phyloP scores from a whole-genome alignment of 92 coral and sea anemone genomes.

The Zoanthus solanderi region DNA sequence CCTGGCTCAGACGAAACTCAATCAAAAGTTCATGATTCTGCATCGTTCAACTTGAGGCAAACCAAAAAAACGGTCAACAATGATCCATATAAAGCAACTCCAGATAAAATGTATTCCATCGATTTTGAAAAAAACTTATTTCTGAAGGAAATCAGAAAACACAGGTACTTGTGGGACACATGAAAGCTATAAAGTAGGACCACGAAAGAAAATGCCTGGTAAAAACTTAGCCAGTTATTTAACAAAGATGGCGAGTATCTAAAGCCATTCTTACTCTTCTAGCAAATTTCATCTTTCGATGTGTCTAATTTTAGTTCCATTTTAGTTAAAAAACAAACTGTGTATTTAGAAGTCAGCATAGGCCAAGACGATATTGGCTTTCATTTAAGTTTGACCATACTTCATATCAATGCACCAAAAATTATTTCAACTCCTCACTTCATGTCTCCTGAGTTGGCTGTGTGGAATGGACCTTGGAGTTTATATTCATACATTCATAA shows the following conservation, averaged over 20 bases:
- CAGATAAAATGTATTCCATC: background rate
- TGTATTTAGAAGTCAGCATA: background rate
- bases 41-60: background rate
- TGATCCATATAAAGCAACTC: slow-evolving; percentile 8
- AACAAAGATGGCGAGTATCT: slow-evolving; percentile 1
- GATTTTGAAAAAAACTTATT: slow-evolving; percentile 17
- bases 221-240: background rate
- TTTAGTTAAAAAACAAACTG: background rate
- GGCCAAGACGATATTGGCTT: slow-evolving; percentile 17
- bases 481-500: background rate
- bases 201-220: slow-evolving; percentile 42
- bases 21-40: background rate
- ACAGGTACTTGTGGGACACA: slow-evolving; percentile 44
- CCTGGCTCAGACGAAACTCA: background rate
- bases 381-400: background rate
- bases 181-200: slow-evolving; percentile 50
- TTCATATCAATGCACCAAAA: background rate
- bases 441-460: background rate
- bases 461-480: slow-evolving; percentile 2
- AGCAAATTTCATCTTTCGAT: slow-evolving; percentile 2
- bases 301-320: background rate
- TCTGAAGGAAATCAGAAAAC: slow-evolving; percentile 46
- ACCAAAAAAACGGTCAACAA: background rate
- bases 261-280: background rate
- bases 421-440: slow-evolving; percentile 3